Base-by-base conservation (phyloP, 92 coral and sea anemone species). In the Metridium senile region DNA sequence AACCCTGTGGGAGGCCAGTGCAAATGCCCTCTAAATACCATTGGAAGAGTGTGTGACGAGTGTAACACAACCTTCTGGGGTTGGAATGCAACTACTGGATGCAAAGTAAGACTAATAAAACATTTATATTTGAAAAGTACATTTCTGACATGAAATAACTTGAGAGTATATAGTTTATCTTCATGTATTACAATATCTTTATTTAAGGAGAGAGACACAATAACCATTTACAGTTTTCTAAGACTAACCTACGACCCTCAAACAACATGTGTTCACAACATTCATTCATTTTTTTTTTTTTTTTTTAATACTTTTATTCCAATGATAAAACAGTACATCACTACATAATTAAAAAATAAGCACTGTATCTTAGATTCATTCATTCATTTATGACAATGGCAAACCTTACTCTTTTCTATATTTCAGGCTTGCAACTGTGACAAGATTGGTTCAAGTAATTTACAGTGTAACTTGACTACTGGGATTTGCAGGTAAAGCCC, bases 11-110 rank as follows among this genome's bases (percentile, higher is more conserved):
- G 89, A 77, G 97, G 97, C 47, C 93, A 91, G 71, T 91, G 97
- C 28, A 62, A 72, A 13, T 91, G 97, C 27, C 97, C 97, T 26
- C 82, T 86, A 0, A 88, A 91, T 72, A 85, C 87, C 22, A 64
- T 75, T 29, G 91, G 89, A 27, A 83, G 97, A 49, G 81, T 83
- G 25, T 91, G 97, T 70, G 78, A 88, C 85, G 76, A 66, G 72
- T 91, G 97, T 31, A 88, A 80, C 52, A 70, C 69, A 70, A 85
- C 91, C 11, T 91, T 66, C 84, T 91, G 97, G 97, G 89, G 86
- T 70, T 89, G 92, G 87, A 91, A 80, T 51, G 49, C 86, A 39
- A 82, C 93, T 10, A 29, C 30, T 33, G 97, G 97, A 26, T 91
- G 97, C 29, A 74, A 88, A 86, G 97, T 91, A 43, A 30, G 76